Conservation (phyloP, 1,140 invertebrate genomes). For the Drosophila tani region DNA sequence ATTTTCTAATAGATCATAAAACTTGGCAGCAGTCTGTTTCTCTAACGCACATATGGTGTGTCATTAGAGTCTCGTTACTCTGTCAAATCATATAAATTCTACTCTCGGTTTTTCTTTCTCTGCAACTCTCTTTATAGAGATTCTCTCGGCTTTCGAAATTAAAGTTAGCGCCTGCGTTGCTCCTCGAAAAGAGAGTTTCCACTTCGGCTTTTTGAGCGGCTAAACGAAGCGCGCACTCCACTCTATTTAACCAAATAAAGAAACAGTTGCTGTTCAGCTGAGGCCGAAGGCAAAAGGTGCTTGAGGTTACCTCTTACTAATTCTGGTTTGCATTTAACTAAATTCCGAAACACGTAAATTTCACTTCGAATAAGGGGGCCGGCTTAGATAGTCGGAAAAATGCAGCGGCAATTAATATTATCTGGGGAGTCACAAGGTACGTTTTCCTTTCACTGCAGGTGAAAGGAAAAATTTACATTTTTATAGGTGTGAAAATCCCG, state of each 20-base stretch:
- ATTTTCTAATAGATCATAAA: slow-evolving; percentile 26
- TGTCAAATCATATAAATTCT: background rate
- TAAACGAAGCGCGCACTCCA: slow-evolving; percentile 9
- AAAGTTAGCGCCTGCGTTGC: slow-evolving; percentile 42
- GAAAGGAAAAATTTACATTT: slow-evolving; percentile 62
- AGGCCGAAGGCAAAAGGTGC: slow-evolving; percentile 50
- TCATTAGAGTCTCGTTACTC: background rate
- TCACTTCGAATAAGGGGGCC: slow-evolving; percentile 1
- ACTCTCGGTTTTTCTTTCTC: background rate
- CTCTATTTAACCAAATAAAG: slow-evolving; percentile 25
- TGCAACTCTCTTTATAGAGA: slow-evolving; percentile 26
- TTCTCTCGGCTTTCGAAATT: slow-evolving; percentile 28
- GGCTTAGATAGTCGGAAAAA: slow-evolving; percentile 23
- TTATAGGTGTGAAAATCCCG: slow-evolving; percentile 70
- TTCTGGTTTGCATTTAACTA: background rate
- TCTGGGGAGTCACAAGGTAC: slow-evolving; percentile 31
- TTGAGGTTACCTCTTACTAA: background rate
- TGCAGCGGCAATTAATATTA: slow-evolving; percentile 60
- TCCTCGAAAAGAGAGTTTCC: background rate
- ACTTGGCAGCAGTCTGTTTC: background rate
- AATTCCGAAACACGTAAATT: slow-evolving; percentile 11
- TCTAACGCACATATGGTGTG: slow-evolving; percentile 7
- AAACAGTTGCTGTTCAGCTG: slow-evolving; percentile 69
- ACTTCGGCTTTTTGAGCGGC: slow-evolving; percentile 44
- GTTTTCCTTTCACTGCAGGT: slow-evolving; percentile 35